A percentile compares a stretch with the other conserved stretches of the same genome.
phyloP scores from a whole-genome alignment of 2,888 invertebrate species.

The Cataglyphis rosenhaueri region DNA sequence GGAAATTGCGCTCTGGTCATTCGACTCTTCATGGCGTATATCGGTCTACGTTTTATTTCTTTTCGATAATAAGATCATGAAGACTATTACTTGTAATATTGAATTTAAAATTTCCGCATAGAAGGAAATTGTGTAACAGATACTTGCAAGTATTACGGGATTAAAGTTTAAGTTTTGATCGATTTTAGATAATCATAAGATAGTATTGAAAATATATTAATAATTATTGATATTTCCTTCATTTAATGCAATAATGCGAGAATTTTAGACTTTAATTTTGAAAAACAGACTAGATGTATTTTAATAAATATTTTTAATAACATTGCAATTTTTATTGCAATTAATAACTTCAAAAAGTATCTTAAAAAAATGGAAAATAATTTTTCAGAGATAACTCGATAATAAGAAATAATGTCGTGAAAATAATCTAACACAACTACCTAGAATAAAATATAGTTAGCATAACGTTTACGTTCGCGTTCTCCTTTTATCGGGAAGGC shows the following conservation, averaged over 20 bases:
- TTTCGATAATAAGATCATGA: conserved; percentile 57
- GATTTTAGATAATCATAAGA: not conserved
- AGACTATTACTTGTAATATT: conserved; percentile 56
- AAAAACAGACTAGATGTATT: not conserved
- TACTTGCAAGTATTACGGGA: not conserved
- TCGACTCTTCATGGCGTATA: conserved; percentile 27
- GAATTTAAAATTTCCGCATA: conserved; percentile 44
- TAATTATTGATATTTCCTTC: not conserved
- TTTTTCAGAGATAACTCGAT: not conserved
- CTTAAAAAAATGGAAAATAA: not conserved
- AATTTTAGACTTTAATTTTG: not conserved
- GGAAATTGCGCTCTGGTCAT: conserved; percentile 67
- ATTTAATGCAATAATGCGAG: not conserved
- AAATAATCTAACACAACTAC: not conserved
- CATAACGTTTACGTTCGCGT: not conserved
- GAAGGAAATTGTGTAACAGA: not conserved
- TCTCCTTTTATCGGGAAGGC: conserved; percentile 17
- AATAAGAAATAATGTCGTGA: not conserved
- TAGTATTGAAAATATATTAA: not conserved
- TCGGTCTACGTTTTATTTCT: conserved; percentile 55
- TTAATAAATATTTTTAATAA: not conserved
- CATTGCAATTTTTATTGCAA: not conserved
- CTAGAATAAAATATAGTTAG: not conserved
- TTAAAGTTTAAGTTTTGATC: not conserved
- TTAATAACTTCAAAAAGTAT: not conserved